Evolutionary conservation across 2,797 vertebrate genomes (phyloP).

Genomic region (Tympanoctomys barrerae): DNA sequence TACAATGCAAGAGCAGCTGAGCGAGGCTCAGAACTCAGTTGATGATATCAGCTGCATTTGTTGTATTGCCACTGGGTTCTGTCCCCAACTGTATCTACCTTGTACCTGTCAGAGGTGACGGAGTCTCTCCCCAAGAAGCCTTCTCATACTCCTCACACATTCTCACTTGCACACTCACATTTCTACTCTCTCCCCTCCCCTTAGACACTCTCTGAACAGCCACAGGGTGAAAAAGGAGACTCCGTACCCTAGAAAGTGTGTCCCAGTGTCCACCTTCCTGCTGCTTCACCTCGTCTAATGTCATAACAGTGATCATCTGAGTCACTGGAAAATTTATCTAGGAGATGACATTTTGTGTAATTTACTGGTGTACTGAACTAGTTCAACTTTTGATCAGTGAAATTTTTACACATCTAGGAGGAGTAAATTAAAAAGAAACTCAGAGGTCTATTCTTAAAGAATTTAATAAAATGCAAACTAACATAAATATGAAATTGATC

Average conservation of each 20-base stretch:
- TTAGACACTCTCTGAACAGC: no score
- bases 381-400: background rate
- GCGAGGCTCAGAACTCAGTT: background rate
- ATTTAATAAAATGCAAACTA: background rate
- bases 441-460: constrained; percentile 41
- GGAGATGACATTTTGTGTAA: background rate
- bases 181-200: background rate
- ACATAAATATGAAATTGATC: background rate
- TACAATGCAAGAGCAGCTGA: background rate
- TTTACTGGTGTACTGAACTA: background rate
- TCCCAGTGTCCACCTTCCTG: background rate
- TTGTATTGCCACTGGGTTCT: background rate
- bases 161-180: background rate
- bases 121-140: background rate
- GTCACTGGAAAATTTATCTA: background rate
- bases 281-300: background rate
- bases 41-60: background rate
- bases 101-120: background rate
- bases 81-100: background rate
- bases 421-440: constrained; percentile 17
- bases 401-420: background rate
- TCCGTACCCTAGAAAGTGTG: background rate
- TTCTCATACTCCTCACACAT: background rate
- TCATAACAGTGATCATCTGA: background rate
- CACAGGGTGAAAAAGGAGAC: background rate